Evolutionary conservation across 2,888 invertebrate species (phyloP), one percentile per base, ranked within the genome.

Genomic region (Watsonalla binaria): DNA sequence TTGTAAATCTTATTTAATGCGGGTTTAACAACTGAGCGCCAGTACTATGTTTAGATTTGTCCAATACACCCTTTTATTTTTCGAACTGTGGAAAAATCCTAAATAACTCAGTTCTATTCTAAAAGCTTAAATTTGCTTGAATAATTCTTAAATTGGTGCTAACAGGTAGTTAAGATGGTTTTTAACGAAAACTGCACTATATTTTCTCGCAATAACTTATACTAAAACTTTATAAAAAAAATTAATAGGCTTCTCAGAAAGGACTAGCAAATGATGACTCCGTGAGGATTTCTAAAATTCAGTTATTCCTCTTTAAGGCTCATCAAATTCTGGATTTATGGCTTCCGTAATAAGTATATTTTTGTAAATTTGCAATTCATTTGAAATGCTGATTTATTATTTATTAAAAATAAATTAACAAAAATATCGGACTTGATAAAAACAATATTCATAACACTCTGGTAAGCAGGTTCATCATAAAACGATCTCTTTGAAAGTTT

Each of bases 401-500:
- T n/a, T n/a, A n/a, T n/a, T n/a, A n/a, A n/a, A n/a, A n/a, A n/a
- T n/a, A n/a, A n/a, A n/a, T n/a, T n/a, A n/a, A n/a, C n/a, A n/a
- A n/a, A n/a, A n/a, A n/a, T n/a, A n/a, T n/a, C n/a, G n/a, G n/a
- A n/a, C n/a, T n/a, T n/a, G n/a, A n/a, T n/a, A 24, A 24, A 24
- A 24, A 24, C 24, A 24, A 2, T 2, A 24, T 24, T 24, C 4
- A 24, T 56, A 53, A 51, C 49, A 47, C 24, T 54, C 45, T 39
- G 13, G 35, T 52, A 55, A 58, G 51, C 51, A 47, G 54, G 56
- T 59, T 48, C 61, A 59, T 60, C 61, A 65, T 65, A 62, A 58
- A 63, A 57, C 59, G 61, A 56, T 55, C 47, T 63, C 62, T 60
- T 58, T 60, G 60, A 61, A 70, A 71, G 62, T 70, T 75, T 74